Base-by-base conservation (phyloP, 2,888 invertebrate genomes). In the Trissolcus japonicus region DNA sequence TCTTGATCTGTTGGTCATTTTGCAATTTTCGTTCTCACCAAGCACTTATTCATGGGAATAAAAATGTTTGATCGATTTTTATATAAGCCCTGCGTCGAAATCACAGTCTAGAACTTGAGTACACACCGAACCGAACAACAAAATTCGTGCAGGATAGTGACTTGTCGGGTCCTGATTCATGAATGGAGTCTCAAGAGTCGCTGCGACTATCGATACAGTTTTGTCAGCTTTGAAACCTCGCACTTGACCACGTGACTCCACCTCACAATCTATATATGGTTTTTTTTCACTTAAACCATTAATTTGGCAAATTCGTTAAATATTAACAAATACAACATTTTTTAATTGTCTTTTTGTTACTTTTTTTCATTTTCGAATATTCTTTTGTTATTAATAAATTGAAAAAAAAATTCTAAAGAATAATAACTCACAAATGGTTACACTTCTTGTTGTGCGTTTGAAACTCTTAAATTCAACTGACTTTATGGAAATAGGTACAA, bases 81-180 rank as follows among this genome's bases (percentile, higher is more conserved):
- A 46, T 14, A 6, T n/a, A 16, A 46, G 14, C 6, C 35, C 11
- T 11, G 9, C 11, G 35, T 35, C 35, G 9, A 35, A 35, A 35
- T 11, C 35, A 35, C 35, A 35, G 35, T 11, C 35, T 11, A 9
- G 9, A 35, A 35, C 9, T 35, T 2, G 3, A 14, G 6, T 6
- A 46, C 46, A 3, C 14, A 16, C 16, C 6, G 16, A 29, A 50
- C 50, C 50, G 40, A 35, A 53, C 53, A 19, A 14, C 25, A 55
- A 25, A 48, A 35, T n/a, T 51, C 16, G 48, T 53, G 63, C 55
- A 59, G 48, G 66, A 55, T 50, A 50, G 35, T 56, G 51, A 55
- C 60, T 51, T 16, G 29, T 73, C 61, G 73, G 73, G 61, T 29
- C 66, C 66, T 54, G 65, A 65, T 59, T 60, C 63, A 65, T 72